Evolutionary conservation across 2,113 vertebrate species (phyloP), one percentile per base, ranked within the genome.

Genomic region (Nettapus auritus): DNA sequence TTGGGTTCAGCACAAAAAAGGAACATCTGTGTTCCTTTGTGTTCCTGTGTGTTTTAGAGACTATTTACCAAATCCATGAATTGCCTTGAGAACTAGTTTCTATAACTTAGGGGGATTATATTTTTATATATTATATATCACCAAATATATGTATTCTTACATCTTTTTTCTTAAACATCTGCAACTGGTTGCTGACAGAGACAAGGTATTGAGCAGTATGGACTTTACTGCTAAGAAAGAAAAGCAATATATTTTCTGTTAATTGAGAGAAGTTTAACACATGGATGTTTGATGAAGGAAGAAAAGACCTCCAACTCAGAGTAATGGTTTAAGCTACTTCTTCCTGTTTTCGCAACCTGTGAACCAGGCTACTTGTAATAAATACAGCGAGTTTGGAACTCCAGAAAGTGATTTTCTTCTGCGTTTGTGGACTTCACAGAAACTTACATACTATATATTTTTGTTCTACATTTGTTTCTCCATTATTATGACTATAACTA

Each of bases 21-120:
- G 21, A 18, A 8, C 40, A 20, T 62, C 0, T 0, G 21, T 42
- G 5, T n/a, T n/a, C n/a, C n/a, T n/a, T n/a, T n/a, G n/a, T n/a
- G 34, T 64, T 26, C 5, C 36, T 78, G 0, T 14, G 2, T 25
- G 13, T 19, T 64, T 6, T 21, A 46, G 50, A 60, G 15, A 9
- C 3, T 78, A 13, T 76, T 71, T 38, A 60, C 55, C 10, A 16
- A 48, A 12, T 48, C 48, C 38, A 64, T 23, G 13, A 71, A 34
- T 13, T 84, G 20, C 53, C 8, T 6, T 29, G 42, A 42, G 48
- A 78, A 38, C 31, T 59, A 33, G 57, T 70, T 63, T 67, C 9
- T 78, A 1, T 60, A 34, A 80, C 8, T 19, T n/a, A 40, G 46
- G 17, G 28, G 60, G 28, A 31, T n/a, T n/a, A n/a, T n/a, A n/a